Evolutionary conservation across 2,888 invertebrate species (phyloP).

Genomic region (Apantesis nais): DNA sequence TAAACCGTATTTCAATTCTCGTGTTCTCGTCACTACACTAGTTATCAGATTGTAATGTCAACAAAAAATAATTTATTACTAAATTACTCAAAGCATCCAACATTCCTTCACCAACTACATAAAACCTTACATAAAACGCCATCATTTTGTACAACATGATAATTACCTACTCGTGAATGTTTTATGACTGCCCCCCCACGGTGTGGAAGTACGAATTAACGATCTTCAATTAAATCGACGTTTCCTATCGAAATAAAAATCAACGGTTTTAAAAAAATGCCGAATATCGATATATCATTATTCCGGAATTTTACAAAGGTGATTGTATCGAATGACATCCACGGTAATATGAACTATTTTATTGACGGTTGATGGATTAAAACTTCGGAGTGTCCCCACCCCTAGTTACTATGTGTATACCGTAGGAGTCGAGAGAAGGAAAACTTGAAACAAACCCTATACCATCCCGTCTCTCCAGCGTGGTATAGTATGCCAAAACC

Average conservation of each 20-base stretch:
- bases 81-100: not conserved
- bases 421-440: no score
- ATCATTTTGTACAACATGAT: conserved; percentile 1
- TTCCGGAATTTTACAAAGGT: not conserved
- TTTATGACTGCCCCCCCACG: conserved; percentile 1
- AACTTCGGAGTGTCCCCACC: no score
- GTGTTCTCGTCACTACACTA: not conserved
- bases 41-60: not conserved
- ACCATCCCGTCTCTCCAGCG: no score
- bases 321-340: not conserved
- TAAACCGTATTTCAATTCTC: not conserved
- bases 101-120: not conserved
- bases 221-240: not conserved
- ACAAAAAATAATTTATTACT: not conserved
- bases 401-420: no score
- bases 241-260: not conserved
- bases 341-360: no score
- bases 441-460: no score
- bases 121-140: not conserved
- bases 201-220: not conserved
- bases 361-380: no score
- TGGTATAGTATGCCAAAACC: no score
- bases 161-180: not conserved
- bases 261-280: not conserved
- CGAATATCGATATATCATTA: not conserved